Evolutionary conservation across 2,888 invertebrate genomes (phyloP), one percentile per base, ranked within the genome.

Genomic region (Arctia plantaginis): DNA sequence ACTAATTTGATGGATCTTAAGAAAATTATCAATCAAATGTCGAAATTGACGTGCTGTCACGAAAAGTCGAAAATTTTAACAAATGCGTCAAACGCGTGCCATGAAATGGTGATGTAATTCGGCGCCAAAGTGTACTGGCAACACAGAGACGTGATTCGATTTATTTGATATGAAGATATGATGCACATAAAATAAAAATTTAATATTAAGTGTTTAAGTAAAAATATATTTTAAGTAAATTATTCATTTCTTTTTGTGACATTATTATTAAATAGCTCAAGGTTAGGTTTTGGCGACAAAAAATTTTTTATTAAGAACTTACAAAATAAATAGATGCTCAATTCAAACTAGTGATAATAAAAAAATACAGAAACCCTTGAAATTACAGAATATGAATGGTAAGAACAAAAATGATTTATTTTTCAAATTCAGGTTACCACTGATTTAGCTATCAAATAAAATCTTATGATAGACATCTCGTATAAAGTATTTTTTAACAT

Each of bases 1-100:
- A 94, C 95, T 94, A 95, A 93, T 86, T 94, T 95, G 95, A 95
- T 95, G 93, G 93, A 86, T 93, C 94, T 92, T 92, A 92, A 91
- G 93, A 95, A 95, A 95, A 95, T 95, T 95, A 95, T 95, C 95
- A 95, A 95, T 95, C 95, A 95, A 95, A 95, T 93, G 95, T 95
- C 95, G 94, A 94, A 95, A 95, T 94, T 95, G 95, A 95, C 95
- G 95, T 95, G 93, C 94, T 95, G 95, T 95, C 95, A 95, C 94
- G 94, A 94, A 95, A 95, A 94, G 94, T 94, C 94, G 93, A 94
- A 94, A 93, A 91, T 89, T 93, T 92, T 91, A 92, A 82, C 89
- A 87, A 89, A 88, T 86, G 89, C 89, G 89, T 92, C 91, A 93
- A 94, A 93, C 92, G 94, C 93, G 93, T 94, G 94, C 94, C 94